Base-by-base conservation (phyloP, 2,888 invertebrate species). In the Chorisops tibialis region DNA sequence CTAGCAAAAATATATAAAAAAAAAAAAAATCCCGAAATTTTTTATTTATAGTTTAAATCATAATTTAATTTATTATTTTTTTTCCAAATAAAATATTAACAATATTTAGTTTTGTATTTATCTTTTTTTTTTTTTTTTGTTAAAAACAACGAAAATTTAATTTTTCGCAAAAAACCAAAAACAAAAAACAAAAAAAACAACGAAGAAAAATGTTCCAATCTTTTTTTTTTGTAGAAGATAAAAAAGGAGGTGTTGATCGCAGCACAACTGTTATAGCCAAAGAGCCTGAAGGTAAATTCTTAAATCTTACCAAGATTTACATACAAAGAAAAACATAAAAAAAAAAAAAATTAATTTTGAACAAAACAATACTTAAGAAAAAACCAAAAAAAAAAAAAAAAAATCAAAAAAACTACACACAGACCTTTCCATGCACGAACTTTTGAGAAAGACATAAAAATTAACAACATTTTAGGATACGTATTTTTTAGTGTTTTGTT, bases 201-300 rank as follows among this genome's bases (percentile, higher is more conserved):
- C 12, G 51, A 59, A 48, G 30, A 54, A 50, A 50, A 51, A 48
- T 52, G 30, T n/a, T 30, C 30, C n/a, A n/a, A 30, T 30, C 19
- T 12, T 70, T 70, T 70, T 66, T 68, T 66, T 67, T 68, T 67
- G 74, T 89, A 85, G 91, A 92, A 82, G 91, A 92, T 83, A 92
- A 91, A 83, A 92, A 92, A 83, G 89, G 89, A 81, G 90, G 89
- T 76, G 93, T 93, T 81, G 93, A 93, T 83, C 88, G 93, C 81
- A 91, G 92, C 80, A 91, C 92, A 81, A 93, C 93, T 78, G 93
- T 93, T 78, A 81, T 93, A 81, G 91, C 91, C 78, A 92, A 93
- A 86, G 93, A 93, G 75, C 90, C 91, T 72, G 93, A 93, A 85
- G 93, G 76, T 76, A 77, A 76, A 67, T 68, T 65, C 76, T 77